Percentiles rank a stretch among this genome's conserved stretches.
phyloP scores from a whole-genome alignment of 2,888 invertebrate genomes.

The Sphaerolaimus hirsutus region DNA sequence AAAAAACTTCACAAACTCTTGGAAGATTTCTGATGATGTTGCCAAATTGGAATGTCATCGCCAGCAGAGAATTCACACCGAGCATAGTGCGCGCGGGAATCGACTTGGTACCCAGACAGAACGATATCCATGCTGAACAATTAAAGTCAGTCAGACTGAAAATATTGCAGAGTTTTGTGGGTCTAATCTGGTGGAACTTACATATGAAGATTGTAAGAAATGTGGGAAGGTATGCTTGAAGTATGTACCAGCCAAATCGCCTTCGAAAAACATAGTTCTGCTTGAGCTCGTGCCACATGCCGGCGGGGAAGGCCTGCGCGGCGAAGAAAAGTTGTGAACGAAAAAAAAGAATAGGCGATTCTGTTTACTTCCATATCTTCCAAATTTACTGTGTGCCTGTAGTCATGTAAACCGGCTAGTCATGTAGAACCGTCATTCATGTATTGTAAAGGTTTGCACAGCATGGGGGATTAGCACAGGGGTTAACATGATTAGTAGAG shows the following conservation, averaged over 20 bases:
- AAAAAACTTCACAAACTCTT: too few relatives aligned
- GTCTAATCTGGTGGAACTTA: background rate
- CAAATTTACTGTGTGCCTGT: too few relatives aligned
- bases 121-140: conserved; percentile 5
- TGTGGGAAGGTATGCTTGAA: conserved; percentile 23
- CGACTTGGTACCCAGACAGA: conserved; percentile 5
- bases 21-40: conserved; percentile 14
- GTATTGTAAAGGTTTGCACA: too few relatives aligned
- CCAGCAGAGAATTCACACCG: conserved; percentile 6
- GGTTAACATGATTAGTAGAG: too few relatives aligned
- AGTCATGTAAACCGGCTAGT: too few relatives aligned
- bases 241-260: conserved; percentile 23
- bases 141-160: too few relatives aligned
- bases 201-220: conserved; percentile 23
- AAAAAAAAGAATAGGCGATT: too few relatives aligned
- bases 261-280: conserved; percentile 19
- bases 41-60: conserved; percentile 8
- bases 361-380: too few relatives aligned
- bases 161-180: too few relatives aligned
- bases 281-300: conserved; percentile 21
- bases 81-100: conserved; percentile 7
- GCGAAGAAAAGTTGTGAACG: background rate
- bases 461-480: too few relatives aligned
- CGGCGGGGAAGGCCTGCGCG: conserved; percentile 18
- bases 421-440: too few relatives aligned